Base-by-base conservation (phyloP, 2,888 invertebrate genomes). In the Tyria jacobaeae region DNA sequence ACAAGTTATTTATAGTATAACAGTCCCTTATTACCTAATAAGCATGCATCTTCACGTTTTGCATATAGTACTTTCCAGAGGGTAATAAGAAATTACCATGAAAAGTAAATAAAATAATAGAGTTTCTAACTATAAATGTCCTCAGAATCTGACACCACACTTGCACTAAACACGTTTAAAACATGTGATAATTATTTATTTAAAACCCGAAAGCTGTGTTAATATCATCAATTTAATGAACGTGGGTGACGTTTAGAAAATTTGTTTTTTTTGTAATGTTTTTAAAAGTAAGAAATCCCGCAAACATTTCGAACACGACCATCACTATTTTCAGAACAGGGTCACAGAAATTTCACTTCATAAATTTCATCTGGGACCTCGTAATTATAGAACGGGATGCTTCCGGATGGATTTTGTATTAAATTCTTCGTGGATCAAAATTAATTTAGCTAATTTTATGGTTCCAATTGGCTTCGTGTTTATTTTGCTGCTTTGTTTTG, bases 301-400 rank as follows among this genome's bases (percentile, higher is more conserved):
- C 37, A 34, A 50, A 61, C 57, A 66, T 66, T 68, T 61, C 57
- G 56, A 9, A 21, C 15, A 39, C 44, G 50, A 44, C 17, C 75
- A 77, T 75, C 74, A 68, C 70, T 78, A 74, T 64, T 62, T 47
- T 59, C 58, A 55, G 55, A 70, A 68, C 70, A 76, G 68, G 74
- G 68, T 68, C 70, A 74, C 75, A 79, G 83, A 85, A 83, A 88
- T 86, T 87, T 83, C 81, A 86, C 83, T 87, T 87, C 82, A 87
- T 86, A 88, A 87, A 86, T 88, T 88, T 86, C 79, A 79, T 85
- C 79, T 78, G 80, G 78, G 71, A 77, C 82, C 79, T 80, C 79
- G 86, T 88, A 89, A 89, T 89, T 89, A 87, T 76, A 81, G 74
- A 77, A 80, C 79, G 78, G 76, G 76, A 81, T 80, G 78, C 71